Evolutionary conservation across 2,888 invertebrate genomes (phyloP), one percentile per base, ranked within the genome.

Genomic region (Cancer borealis): DNA sequence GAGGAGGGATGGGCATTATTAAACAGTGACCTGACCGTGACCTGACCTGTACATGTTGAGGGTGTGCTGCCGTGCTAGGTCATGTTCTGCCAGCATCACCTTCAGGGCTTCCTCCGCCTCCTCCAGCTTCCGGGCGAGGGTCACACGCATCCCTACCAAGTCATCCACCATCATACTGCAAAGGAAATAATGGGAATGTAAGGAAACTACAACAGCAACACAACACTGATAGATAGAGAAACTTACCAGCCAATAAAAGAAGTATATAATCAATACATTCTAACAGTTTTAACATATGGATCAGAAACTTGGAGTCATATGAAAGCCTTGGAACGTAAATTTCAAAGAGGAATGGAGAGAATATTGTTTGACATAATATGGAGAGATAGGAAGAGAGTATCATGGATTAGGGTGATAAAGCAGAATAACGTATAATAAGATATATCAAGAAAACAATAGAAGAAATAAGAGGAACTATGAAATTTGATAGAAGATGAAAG

Each of bases 151-250:
- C 96, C 98, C 97, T 0, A 98, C 98, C 96, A 99, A 96, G 97
- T 99, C 99, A 97, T 99, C 99, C 1, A 99, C 98, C 98, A 99
- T 98, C 94, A 99, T 97, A 96, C 99, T 99, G 96, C 60, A 26
- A 90, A 92, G 10, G 12, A 47, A 21, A 46, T 46, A 21, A 46
- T 46, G 21, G 10, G 5, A 21, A 88, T 21, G 26, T 88, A n/a
- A 88, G 47, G 47, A 47, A 88, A 26, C 10, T 47, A 92, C 14
- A 46, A 49, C 14, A 39, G 3, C 39, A 39, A 39, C 39, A 39
- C 39, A 39, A 39, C 39, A 39, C 39, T 39, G 39, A n/a, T 26
- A 54, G 14, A 73, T 45, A 10, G 47, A 30, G 47, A 46, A 3
- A 88, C 5, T 45, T 14, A 47, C 2, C 3, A 30, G 14, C 17